Evolutionary conservation across 2,113 vertebrate species (phyloP), one percentile per base, ranked within the genome.

Genomic region (Girardinichthys multiradiatus): DNA sequence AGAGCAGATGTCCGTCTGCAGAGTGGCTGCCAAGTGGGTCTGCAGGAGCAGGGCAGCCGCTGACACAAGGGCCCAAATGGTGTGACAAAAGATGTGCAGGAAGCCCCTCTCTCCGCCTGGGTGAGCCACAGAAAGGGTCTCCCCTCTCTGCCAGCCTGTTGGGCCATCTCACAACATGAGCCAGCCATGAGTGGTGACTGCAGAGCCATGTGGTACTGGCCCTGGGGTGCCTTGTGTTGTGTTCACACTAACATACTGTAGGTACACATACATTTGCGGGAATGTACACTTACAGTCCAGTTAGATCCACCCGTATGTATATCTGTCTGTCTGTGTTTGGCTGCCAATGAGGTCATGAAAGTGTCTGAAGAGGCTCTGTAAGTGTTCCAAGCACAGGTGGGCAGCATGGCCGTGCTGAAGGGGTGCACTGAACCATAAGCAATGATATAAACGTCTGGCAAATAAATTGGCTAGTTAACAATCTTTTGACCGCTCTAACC

Each of bases 401-500:
- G 90, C 87, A 75, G 84, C 88, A 86, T 77, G 75, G 89, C 80
- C 76, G 69, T 9, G 74, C 88, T 93, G 88, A 94, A 94, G 87
- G 74, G 89, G 85, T 73, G 85, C 91, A 72, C 79, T 91, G 91
- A 90, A 93, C 93, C 93, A 87, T 90, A 91, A 94, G 94, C 92
- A 94, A 93, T 93, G 91, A 94, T 94, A 94, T 94, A 94, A 95
- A 95, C 92, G 92, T 94, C 93, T 93, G 92, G 88, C 88, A 94
- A 92, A 94, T 94, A 92, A 94, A 95, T 94, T 94, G 92, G 93
- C 92, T 93, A 93, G 93, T 94, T 95, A 95, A 95, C 94, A 95
- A 92, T 94, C 93, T 93, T 94, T 94, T 94, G 94, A 94, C 93
- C 92, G 92, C 93, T 88, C 91, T 92, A 94, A 94, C 93, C 93